A percentile compares a stretch with the other conserved stretches of the same genome.
These are phyloP conservation scores for Aurelia coerulea DNA, from an alignment of 30 jellyfish, hydroid and myxozoan genomes.

Conservation along the genomic window DNA sequence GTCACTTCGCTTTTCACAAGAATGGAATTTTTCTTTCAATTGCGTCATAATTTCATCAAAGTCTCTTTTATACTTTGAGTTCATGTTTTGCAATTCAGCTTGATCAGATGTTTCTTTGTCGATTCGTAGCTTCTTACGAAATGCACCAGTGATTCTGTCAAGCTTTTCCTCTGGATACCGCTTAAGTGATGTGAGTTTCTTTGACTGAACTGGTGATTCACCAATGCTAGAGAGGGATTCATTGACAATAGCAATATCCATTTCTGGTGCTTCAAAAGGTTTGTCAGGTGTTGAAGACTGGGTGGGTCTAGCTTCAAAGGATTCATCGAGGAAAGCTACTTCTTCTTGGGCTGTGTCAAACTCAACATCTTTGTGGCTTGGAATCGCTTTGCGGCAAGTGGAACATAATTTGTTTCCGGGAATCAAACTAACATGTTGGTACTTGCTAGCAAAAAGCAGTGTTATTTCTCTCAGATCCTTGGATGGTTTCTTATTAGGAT, in stretches of 20 bases:
- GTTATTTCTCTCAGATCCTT: no score
- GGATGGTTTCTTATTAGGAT: no score
- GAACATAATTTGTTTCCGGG: no score
- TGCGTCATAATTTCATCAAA: constrained; percentile 1
- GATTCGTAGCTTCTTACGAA: constrained; percentile 1
- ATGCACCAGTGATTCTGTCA: constrained; percentile 14
- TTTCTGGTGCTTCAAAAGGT: no score
- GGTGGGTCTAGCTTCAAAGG: no score
- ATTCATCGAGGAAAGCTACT: no score
- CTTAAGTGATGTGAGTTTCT: constrained; percentile 15
- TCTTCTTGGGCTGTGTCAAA: no score
- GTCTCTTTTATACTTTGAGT: neutral
- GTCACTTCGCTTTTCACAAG: constrained; percentile 3
- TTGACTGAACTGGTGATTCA: constrained; percentile 17
- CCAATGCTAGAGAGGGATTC: constrained; percentile 14
- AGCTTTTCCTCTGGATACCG: constrained; percentile 24
- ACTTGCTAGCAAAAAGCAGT: no score
- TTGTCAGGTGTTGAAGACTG: no score
- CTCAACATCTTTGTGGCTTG: no score
- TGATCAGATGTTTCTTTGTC: neutral
- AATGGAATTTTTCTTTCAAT: neutral
- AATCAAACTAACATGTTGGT: no score
- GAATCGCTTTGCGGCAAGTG: no score
- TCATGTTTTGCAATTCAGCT: neutral
- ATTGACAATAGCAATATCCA: neutral